Percentiles rank a stretch among this genome's conserved stretches.
Evolutionary conservation across 2,888 invertebrate species (phyloP).

Genomic region (Lumbricus terrestris): DNA sequence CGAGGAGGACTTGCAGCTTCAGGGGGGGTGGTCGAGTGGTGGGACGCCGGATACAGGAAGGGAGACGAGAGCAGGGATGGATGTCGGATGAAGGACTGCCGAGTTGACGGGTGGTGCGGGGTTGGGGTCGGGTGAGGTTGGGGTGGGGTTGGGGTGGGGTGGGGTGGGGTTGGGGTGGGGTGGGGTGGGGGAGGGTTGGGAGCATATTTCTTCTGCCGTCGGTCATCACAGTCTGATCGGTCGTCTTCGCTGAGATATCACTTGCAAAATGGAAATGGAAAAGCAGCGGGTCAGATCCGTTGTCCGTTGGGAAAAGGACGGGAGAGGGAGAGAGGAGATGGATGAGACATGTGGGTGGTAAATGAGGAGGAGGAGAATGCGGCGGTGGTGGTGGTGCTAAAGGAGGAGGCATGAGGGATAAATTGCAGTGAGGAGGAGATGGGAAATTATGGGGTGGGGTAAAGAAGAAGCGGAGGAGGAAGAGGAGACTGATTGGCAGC

Average conservation of each 20-base stretch:
- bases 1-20: too few relatives aligned
- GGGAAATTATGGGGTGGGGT: background rate
- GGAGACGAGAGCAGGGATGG: background rate
- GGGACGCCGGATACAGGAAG: background rate
- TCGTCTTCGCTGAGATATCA: background rate
- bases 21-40: background rate
- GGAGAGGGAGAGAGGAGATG: background rate
- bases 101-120: too few relatives aligned
- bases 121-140: too few relatives aligned
- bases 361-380: background rate
- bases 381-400: too few relatives aligned
- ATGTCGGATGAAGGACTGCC: too few relatives aligned
- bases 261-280: background rate
- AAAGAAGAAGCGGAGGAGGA: background rate
- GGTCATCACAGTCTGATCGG: background rate
- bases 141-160: too few relatives aligned
- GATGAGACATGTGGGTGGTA: background rate
- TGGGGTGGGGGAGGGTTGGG: background rate
- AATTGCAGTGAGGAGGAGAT: background rate
- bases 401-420: background rate
- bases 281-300: background rate
- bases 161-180: too few relatives aligned
- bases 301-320: background rate
- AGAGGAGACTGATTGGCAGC: background rate
- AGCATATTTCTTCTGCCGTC: background rate